These are phyloP conservation scores for Reinhardtius hippoglossoides DNA, from an alignment of 2,113 vertebrate species.

Conservation along the genomic window DNA sequence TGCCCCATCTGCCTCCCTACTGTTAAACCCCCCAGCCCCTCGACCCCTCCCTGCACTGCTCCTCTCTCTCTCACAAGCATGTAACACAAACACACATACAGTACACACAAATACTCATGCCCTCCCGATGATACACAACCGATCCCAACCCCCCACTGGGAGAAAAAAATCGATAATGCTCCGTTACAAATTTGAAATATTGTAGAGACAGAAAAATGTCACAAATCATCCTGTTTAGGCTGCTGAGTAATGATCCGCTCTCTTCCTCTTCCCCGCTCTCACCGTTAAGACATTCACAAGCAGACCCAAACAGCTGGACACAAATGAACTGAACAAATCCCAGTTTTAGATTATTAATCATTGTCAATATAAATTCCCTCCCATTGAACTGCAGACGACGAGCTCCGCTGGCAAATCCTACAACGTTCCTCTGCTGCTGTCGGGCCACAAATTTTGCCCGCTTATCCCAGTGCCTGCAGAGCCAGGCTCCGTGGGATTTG, in stretches of 20 bases:
- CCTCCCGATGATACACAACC: slow-evolving; percentile 57
- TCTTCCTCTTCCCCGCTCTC: neutral
- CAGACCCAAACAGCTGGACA: slow-evolving; percentile 31
- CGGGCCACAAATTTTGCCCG: slow-evolving; percentile 43
- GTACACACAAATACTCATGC: slow-evolving; percentile 64
- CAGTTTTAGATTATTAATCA: slow-evolving; percentile 40
- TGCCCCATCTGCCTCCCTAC: slow-evolving; percentile 80
- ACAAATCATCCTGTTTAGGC: slow-evolving; percentile 35
- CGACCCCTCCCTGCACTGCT: slow-evolving; percentile 74
- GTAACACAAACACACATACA: slow-evolving; percentile 68
- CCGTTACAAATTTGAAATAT: slow-evolving; percentile 26
- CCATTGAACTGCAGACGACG: neutral
- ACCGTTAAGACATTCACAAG: slow-evolving; percentile 25
- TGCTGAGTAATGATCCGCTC: slow-evolving; percentile 51
- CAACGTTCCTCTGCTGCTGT: slow-evolving; percentile 34
- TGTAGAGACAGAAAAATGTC: slow-evolving; percentile 11
- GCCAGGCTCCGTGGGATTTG: slow-evolving; percentile 41
- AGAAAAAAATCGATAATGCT: slow-evolving; percentile 34
- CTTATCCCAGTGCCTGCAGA: slow-evolving; percentile 39
- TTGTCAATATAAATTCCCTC: slow-evolving; percentile 16
- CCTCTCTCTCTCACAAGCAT: slow-evolving; percentile 46
- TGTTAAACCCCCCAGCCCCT: slow-evolving; percentile 74
- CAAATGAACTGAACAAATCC: slow-evolving; percentile 40
- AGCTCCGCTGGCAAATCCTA: slow-evolving; percentile 27
- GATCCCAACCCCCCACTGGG: slow-evolving; percentile 35